Percentiles rank a stretch among this genome's conserved stretches.
These are phyloP conservation scores for Oncopodura yosiiana DNA, from an alignment of 1,140 invertebrate species.

Conservation along the genomic window DNA sequence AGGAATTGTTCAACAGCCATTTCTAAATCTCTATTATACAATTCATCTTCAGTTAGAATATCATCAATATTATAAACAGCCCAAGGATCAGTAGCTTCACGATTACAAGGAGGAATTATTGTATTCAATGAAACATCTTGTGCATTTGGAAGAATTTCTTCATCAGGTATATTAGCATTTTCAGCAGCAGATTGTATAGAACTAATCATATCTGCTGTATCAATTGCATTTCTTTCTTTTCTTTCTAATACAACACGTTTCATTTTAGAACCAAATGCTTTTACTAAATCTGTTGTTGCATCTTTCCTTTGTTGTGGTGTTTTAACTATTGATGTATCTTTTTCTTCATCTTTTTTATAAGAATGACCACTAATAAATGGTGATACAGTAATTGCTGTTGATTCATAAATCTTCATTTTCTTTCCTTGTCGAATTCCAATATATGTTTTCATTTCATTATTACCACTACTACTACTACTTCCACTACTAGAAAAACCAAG, in stretches of 20 bases:
- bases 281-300: constrained; percentile 16
- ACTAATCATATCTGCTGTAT: constrained; percentile 23
- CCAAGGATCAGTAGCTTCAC: constrained; percentile 8
- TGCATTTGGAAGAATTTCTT: background rate
- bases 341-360: constrained; percentile 13
- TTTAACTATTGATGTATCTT: background rate
- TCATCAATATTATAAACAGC: constrained; percentile 29
- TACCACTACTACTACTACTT: background rate
- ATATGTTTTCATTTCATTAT: constrained; percentile 14
- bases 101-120: constrained; percentile 30
- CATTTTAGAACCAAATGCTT: constrained; percentile 33
- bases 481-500: background rate
- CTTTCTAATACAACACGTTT: constrained; percentile 27
- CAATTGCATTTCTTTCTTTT: constrained; percentile 23
- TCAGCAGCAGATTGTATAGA: constrained; percentile 22
- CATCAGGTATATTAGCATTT: constrained; percentile 1
- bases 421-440: constrained; percentile 20
- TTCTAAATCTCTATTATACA: constrained; percentile 25
- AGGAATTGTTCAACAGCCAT: constrained; percentile 13
- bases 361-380: constrained; percentile 19
- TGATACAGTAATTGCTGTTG: constrained; percentile 18
- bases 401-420: constrained; percentile 23
- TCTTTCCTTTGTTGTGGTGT: constrained; percentile 15
- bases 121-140: constrained; percentile 16
- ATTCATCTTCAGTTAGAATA: constrained; percentile 20